Evolutionary conservation across 1,140 invertebrate genomes (phyloP).

Genomic region (Anagrus nilaparvatae): DNA sequence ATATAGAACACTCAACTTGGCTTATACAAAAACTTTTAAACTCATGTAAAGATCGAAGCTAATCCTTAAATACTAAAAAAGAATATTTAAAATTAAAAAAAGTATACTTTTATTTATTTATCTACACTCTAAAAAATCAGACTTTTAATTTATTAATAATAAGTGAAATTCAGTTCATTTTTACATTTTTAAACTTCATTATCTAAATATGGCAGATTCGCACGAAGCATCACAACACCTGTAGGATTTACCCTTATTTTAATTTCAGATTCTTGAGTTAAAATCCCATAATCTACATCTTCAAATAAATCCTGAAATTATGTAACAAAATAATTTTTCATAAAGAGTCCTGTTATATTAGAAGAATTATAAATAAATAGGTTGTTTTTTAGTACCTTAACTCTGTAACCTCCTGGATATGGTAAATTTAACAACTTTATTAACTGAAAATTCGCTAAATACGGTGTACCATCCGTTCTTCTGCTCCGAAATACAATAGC

Average conservation of each 20-base stretch:
- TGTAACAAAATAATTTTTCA: no score
- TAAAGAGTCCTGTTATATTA: no score
- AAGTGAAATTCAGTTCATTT: no score
- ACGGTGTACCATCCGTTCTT: conserved; percentile 82
- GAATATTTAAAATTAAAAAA: no score
- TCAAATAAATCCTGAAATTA: conserved; percentile 80
- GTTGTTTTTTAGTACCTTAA: conserved; percentile 55
- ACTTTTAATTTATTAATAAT: no score
- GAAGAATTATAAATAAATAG: no score
- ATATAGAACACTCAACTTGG: conserved; percentile 5
- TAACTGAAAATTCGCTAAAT: conserved; percentile 32
- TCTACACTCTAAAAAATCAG: no score
- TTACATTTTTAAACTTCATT: conserved; percentile 43
- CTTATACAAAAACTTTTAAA: conserved; percentile 9
- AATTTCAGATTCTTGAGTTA: conserved; percentile 76
- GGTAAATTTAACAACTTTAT: conserved; percentile 73
- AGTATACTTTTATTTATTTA: no score
- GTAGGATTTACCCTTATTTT: conserved; percentile 91
- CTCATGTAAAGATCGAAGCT: conserved; percentile 9
- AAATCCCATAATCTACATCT: conserved; percentile 71
- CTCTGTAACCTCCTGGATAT: conserved; percentile 68
- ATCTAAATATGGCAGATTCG: conserved; percentile 57
- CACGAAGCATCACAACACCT: conserved; percentile 76
- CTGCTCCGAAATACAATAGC: conserved; percentile 80
- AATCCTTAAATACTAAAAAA: conserved; percentile 3